Conservation (phyloP, 2,888 invertebrate species). For the Microdon myrmicae region DNA sequence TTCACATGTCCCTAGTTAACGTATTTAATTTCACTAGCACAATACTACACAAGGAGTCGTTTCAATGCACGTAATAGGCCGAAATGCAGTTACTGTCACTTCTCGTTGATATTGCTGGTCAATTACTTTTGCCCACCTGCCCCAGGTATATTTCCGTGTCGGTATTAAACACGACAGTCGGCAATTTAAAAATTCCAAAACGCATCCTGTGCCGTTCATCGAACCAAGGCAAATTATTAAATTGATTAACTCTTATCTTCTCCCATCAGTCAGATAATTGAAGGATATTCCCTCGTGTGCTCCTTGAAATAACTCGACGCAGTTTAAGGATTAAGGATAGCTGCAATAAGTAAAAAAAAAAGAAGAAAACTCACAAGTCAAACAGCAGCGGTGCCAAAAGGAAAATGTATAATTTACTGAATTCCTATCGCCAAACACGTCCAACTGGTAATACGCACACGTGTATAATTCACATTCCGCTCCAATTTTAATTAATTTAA, state of each 20-base stretch:
- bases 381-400: not conserved
- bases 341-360: conserved; percentile 3
- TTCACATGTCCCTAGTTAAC: too few relatives aligned
- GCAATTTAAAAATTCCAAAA: conserved; percentile 18
- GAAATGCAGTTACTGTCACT: too few relatives aligned
- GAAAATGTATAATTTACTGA: conserved; percentile 14
- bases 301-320: conserved; percentile 36
- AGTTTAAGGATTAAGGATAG: conserved; percentile 34
- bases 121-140: too few relatives aligned
- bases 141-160: conserved; percentile 1
- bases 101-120: too few relatives aligned
- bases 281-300: conserved; percentile 36
- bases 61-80: too few relatives aligned
- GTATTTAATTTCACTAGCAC: too few relatives aligned
- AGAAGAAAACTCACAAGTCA: not conserved
- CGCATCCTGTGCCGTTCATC: conserved; percentile 17
- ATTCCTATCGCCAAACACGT: conserved; percentile 47
- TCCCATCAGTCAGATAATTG: conserved; percentile 28
- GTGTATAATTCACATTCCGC: conserved; percentile 46
- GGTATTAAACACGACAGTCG: not conserved
- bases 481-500: conserved; percentile 52
- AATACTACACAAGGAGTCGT: too few relatives aligned
- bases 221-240: conserved; percentile 39
- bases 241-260: conserved; percentile 48
- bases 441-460: conserved; percentile 45